These are phyloP conservation scores for Corbicula japonica DNA, from an alignment of 2,888 invertebrate species.

Conservation along the genomic window DNA sequence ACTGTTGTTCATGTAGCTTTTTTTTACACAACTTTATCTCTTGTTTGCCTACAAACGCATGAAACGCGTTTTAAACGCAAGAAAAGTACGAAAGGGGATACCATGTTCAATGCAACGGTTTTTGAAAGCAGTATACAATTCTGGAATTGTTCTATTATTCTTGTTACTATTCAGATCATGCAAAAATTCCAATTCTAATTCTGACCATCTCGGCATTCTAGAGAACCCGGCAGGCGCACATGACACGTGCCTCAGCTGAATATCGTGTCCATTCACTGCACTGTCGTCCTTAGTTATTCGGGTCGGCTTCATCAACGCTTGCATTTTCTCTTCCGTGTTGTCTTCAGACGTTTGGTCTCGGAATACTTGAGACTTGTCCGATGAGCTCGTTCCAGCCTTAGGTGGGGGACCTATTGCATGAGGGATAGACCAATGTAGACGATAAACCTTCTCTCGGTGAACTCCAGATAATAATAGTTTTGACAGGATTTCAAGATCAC, in stretches of 20 bases:
- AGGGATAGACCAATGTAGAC: constrained; percentile 13
- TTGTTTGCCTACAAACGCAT: background rate
- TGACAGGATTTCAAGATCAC: constrained; percentile 12
- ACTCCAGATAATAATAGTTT: background rate
- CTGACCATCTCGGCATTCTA: background rate
- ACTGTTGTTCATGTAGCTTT: too few species aligned
- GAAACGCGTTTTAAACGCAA: background rate
- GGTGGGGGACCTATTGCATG: too few species aligned
- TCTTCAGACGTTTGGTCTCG: background rate
- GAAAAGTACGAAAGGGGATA: background rate
- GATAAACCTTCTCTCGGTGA: background rate
- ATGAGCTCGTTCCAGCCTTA: background rate
- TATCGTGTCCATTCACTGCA: background rate
- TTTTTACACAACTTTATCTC: too few species aligned
- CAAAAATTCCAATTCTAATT: background rate
- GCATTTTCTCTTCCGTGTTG: background rate
- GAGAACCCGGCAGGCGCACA: background rate
- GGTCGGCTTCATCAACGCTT: background rate
- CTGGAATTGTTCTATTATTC: background rate
- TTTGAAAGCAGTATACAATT: background rate
- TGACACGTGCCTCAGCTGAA: background rate
- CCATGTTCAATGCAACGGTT: background rate
- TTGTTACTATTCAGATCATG: background rate
- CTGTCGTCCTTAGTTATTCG: background rate
- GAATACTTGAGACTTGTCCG: background rate